phyloP scores from a whole-genome alignment of 2,888 invertebrate genomes.

The Callyntrura sp. region DNA sequence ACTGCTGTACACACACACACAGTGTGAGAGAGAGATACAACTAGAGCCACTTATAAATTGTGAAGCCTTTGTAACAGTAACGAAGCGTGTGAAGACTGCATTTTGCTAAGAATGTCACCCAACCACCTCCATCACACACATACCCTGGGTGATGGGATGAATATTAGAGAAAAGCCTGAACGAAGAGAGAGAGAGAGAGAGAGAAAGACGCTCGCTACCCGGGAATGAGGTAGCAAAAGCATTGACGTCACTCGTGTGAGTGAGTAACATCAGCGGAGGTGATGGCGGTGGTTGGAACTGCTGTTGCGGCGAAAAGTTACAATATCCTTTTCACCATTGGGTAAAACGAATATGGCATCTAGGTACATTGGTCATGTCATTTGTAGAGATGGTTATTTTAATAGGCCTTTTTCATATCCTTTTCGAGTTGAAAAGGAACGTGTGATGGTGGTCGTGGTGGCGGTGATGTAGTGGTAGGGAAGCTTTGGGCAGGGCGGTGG shows the following conservation, averaged over 20 bases:
- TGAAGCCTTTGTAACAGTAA: constrained; percentile 53
- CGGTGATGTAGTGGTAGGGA: neutral
- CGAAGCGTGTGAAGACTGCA: constrained; percentile 66
- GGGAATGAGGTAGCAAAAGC: neutral
- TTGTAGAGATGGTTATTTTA: neutral
- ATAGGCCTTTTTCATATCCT: neutral
- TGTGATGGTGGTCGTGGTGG: neutral
- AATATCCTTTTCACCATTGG: neutral
- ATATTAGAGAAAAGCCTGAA: neutral
- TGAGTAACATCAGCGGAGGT: neutral
- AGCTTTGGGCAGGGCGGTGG: neutral
- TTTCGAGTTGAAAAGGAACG: neutral
- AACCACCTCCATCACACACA: neutral
- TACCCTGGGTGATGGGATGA: too few relatives aligned
- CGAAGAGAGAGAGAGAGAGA: neutral
- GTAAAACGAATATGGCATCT: constrained; percentile 34
- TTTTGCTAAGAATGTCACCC: constrained; percentile 50
- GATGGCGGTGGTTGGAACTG: neutral
- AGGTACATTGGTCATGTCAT: constrained; percentile 47
- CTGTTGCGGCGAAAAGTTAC: constrained; percentile 11
- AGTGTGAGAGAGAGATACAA: neutral
- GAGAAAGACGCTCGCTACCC: neutral
- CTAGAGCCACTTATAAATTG: constrained; percentile 63
- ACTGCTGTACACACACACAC: neutral
- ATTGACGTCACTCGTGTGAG: constrained; percentile 51